Conservation (phyloP, 2,797 vertebrate genomes). For the Coendou prehensilis region DNA sequence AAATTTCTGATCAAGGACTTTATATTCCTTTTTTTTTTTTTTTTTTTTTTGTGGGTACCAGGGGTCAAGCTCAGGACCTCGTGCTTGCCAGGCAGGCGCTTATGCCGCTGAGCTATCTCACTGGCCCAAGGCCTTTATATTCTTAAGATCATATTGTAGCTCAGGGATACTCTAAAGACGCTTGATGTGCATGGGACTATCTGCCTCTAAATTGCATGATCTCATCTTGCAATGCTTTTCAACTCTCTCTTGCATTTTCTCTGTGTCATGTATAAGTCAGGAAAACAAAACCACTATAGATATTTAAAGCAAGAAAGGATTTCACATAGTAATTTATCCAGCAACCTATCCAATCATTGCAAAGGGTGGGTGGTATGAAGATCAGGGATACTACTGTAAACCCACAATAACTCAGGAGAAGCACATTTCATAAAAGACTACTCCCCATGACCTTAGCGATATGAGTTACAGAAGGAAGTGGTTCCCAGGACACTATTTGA, state of each 20-base stretch:
- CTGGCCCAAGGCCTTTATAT: neutral
- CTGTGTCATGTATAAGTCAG: neutral
- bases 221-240: conserved; percentile 16
- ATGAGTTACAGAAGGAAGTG: neutral
- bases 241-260: conserved; percentile 48
- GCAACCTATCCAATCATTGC: neutral
- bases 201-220: neutral
- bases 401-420: conserved; percentile 19
- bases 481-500: neutral
- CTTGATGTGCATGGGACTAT: neutral
- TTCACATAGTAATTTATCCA: conserved; percentile 42
- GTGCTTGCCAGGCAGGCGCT: too few relatives aligned
- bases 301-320: conserved; percentile 48
- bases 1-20: neutral
- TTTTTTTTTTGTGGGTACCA: too few relatives aligned
- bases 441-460: neutral
- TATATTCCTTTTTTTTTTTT: too few relatives aligned
- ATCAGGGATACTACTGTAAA: neutral
- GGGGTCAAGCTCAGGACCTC: too few relatives aligned
- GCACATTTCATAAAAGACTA: neutral
- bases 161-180: neutral
- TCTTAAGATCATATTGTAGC: neutral
- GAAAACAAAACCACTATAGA: conserved; percentile 49
- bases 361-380: neutral
- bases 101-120: too few relatives aligned